Evolutionary conservation across 2,888 invertebrate genomes (phyloP).

Genomic region (Metalampra italica): DNA sequence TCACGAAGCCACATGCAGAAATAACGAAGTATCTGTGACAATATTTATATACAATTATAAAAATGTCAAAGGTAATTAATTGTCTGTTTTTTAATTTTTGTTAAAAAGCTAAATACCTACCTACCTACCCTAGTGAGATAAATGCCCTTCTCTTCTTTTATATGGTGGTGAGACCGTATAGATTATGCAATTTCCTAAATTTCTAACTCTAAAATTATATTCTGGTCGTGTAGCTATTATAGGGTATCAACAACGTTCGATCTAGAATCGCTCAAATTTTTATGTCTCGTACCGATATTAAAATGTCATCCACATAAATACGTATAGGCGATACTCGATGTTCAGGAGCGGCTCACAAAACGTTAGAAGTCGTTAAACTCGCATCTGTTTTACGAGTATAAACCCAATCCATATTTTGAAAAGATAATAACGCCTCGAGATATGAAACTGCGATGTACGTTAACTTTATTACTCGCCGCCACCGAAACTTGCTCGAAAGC

Average conservation of each 20-base stretch:
- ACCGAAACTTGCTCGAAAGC: conserved; percentile 8
- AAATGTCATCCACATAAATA: conserved; percentile 1
- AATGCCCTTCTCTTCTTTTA: too few relatives aligned
- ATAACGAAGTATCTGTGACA: too few relatives aligned
- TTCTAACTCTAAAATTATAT: too few relatives aligned
- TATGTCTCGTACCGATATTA: conserved; percentile 4
- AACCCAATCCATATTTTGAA: conserved; percentile 26
- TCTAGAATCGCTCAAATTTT: conserved; percentile 4
- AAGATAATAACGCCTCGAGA: conserved; percentile 23
- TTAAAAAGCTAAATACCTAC: too few relatives aligned
- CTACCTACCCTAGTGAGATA: too few relatives aligned
- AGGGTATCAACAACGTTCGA: not conserved
- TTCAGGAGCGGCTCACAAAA: conserved; percentile 4
- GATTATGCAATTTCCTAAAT: too few relatives aligned
- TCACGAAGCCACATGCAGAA: not conserved
- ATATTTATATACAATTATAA: too few relatives aligned
- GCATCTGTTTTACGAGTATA: conserved; percentile 17
- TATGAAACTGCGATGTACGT: conserved; percentile 18
- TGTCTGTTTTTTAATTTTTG: too few relatives aligned
- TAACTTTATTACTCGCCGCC: conserved; percentile 17
- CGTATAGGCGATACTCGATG: not conserved
- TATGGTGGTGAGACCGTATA: too few relatives aligned
- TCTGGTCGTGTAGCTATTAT: too few relatives aligned
- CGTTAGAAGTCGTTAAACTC: conserved; percentile 19
- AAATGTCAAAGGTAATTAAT: too few relatives aligned